phyloP scores from a whole-genome alignment of 2,888 invertebrate species.

The Taenaris catops region DNA sequence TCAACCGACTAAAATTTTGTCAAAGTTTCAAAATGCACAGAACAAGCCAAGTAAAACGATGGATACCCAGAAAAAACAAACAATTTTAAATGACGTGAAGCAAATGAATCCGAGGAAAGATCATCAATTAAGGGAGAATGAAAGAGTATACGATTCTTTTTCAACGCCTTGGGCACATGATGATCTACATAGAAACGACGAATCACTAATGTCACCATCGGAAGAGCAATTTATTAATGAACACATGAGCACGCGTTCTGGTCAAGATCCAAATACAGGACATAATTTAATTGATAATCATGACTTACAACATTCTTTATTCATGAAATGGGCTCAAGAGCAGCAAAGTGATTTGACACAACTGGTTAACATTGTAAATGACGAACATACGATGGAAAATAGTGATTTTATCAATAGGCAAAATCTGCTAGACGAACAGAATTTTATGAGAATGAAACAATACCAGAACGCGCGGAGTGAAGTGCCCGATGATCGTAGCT shows the following conservation, averaged over 20 bases:
- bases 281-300: conserved; percentile 14
- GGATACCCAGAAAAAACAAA: not conserved
- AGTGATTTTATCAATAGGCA: conserved; percentile 2
- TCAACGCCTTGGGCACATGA: conserved; percentile 5
- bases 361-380: conserved; percentile 9
- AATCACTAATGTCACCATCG: no score
- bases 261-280: conserved; percentile 1
- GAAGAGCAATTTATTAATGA: conserved; percentile 3
- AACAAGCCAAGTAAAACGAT: not conserved
- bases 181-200: not conserved
- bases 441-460: conserved; percentile 13
- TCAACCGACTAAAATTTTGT: no score
- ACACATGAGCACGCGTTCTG: conserved; percentile 1
- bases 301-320: conserved; percentile 15
- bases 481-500: conserved; percentile 4
- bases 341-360: conserved; percentile 3
- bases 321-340: conserved; percentile 9
- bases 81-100: conserved; percentile 1
- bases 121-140: not conserved
- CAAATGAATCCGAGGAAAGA: not conserved
- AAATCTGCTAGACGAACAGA: conserved; percentile 4
- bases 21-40: conserved; percentile 2
- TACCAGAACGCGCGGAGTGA: conserved; percentile 5
- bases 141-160: not conserved
- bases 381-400: not conserved